Conservation (phyloP, 2,888 invertebrate genomes). For the Andrena bicolor region DNA sequence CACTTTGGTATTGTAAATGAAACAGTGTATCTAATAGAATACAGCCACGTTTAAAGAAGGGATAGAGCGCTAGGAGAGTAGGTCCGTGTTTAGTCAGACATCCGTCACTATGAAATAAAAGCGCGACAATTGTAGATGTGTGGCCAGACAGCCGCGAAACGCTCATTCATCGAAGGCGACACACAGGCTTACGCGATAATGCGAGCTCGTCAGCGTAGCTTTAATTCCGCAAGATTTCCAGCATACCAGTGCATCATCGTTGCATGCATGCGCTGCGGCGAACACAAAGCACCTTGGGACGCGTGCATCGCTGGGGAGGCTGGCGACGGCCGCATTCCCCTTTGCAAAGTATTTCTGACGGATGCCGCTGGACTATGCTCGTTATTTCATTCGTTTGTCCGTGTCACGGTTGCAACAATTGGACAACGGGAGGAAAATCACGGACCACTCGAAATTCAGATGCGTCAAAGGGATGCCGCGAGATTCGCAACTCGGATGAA, state of each 20-base stretch:
- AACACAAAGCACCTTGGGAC: constrained; percentile 12
- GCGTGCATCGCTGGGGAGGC: constrained; percentile 1
- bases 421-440: constrained; percentile 20
- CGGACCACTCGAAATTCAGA: constrained; percentile 12
- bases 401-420: constrained; percentile 3
- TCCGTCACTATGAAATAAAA: constrained; percentile 3
- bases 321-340: constrained; percentile 23
- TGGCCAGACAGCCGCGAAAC: constrained; percentile 17
- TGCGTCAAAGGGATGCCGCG: background rate
- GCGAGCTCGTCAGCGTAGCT: constrained; percentile 39
- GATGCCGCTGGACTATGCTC: constrained; percentile 33
- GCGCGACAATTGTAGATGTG: constrained; percentile 6
- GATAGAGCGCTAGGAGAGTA: background rate
- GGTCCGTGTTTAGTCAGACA: background rate
- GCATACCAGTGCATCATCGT: constrained; percentile 9
- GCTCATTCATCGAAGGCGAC: constrained; percentile 45
- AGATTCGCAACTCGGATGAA: background rate
- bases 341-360: constrained; percentile 47
- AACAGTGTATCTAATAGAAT: background rate
- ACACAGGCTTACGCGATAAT: constrained; percentile 28
- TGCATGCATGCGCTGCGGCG: constrained; percentile 14
- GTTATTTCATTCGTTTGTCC: constrained; percentile 53
- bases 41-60: background rate
- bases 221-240: constrained; percentile 56
- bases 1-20: background rate